phyloP scores from a whole-genome alignment of 1,140 invertebrate genomes.

The Cherax quadricarinatus region DNA sequence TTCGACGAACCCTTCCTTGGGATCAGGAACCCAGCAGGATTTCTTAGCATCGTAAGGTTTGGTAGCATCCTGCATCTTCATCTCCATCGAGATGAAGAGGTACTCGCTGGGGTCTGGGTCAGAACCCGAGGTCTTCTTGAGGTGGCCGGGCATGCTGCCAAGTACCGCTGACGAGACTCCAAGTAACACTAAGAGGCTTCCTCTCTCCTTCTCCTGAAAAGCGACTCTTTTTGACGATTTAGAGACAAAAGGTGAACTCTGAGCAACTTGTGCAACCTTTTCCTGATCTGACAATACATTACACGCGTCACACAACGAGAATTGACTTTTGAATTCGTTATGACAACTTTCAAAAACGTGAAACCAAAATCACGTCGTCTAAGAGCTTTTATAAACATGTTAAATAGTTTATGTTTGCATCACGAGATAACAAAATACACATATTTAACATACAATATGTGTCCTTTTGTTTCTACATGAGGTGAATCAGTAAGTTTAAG shows the following conservation, averaged over 20 bases:
- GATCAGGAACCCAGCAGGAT: conserved; percentile 27
- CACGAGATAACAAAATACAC: no score
- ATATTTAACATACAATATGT: no score
- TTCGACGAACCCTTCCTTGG: conserved; percentile 27
- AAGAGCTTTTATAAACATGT: no score
- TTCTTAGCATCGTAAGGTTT: conserved; percentile 33
- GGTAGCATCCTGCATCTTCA: conserved; percentile 25
- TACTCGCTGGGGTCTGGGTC: conserved; percentile 31
- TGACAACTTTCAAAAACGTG: no score
- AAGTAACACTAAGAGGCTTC: not conserved
- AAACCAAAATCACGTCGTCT: no score
- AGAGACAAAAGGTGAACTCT: not conserved
- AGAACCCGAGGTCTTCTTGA: not conserved
- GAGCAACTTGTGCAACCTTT: not conserved
- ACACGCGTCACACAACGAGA: no score
- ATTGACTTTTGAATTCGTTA: no score
- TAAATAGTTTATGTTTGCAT: no score
- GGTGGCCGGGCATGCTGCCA: conserved; percentile 19
- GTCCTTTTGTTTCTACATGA: no score
- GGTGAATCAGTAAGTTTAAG: no score
- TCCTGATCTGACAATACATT: no score
- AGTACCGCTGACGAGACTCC: not conserved
- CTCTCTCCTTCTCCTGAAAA: not conserved
- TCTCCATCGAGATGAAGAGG: conserved; percentile 23
- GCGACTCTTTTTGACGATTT: no score